Conservation (phyloP, 2,797 vertebrate genomes). For the Pangasius sanitwongsei region DNA sequence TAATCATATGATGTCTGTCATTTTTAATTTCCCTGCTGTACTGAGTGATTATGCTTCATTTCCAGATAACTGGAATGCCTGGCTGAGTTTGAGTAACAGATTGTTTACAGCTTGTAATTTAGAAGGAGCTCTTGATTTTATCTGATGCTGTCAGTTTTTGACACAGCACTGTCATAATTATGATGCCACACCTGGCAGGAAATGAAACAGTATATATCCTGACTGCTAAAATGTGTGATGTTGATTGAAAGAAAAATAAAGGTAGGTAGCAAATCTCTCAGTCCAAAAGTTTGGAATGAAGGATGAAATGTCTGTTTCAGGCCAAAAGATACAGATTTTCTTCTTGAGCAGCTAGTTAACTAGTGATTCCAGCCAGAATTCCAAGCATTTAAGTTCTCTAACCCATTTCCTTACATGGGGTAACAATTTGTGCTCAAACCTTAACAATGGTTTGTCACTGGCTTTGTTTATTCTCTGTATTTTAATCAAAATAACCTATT, state of each 20-base stretch:
- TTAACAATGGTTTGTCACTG: neutral
- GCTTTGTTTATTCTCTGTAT: neutral
- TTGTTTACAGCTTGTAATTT: constrained; percentile 38
- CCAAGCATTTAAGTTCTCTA: neutral
- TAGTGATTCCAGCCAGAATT: neutral
- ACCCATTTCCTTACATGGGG: neutral
- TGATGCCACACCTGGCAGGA: constrained; percentile 25
- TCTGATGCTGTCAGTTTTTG: constrained; percentile 32
- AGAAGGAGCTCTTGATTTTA: constrained; percentile 31
- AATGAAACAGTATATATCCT: neutral
- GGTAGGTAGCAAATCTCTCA: neutral
- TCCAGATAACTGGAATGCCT: constrained; percentile 34
- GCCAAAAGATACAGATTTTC: neutral
- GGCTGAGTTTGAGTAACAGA: constrained; percentile 36
- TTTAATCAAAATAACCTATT: neutral
- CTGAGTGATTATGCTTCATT: constrained; percentile 34
- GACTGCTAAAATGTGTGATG: constrained; percentile 4
- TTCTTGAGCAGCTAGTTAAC: neutral
- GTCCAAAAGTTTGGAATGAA: neutral
- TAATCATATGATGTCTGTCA: constrained; percentile 39
- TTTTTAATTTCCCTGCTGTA: constrained; percentile 34
- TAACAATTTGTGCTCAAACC: neutral
- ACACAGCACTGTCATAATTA: constrained; percentile 21
- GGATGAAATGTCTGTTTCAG: neutral
- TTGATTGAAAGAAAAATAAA: constrained; percentile 6